Base-by-base conservation (phyloP, 1,140 invertebrate genomes). In the Oncopeltus fasciatus region DNA sequence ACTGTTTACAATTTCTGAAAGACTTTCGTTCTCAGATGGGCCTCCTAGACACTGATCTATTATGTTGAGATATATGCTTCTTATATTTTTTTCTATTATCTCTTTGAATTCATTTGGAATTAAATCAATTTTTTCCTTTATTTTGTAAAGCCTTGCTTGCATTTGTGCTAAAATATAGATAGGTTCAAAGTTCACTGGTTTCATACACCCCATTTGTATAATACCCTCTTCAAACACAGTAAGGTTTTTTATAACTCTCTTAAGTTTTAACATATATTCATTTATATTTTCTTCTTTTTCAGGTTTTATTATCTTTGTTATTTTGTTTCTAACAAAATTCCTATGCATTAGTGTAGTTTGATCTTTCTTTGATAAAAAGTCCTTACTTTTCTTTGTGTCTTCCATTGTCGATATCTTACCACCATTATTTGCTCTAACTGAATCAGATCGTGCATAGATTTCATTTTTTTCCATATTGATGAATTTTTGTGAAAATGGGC, bases 141-240 rank as follows among this genome's bases (percentile, higher is more conserved):
- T 16, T 53, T 53, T 53, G 12, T 53, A 53, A 2, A 53, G 14
- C 24, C 24, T 53, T 24, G 21, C 49, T 24, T 53, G 49, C 18
- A 53, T 53, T 53, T 53, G 49, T 1, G 49, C 49, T 27, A 53
- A 53, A 26, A 53, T 24, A 27, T 53, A 53, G 16, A 53, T 53
- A 9, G 49, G 21, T 2, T 53, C 49, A 18, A 53, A 53, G 1
- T 2, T 2, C 2, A 53, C 24, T 53, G 18, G 49, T 24, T 53
- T 26, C 49, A 27, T 53, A 2, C n/a, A 24, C 2, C 49, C 49
- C 12, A 53, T 11, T 14, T 53, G 26, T 14, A 53, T 4, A 18
- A 26, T 53, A 0, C 49, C 49, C 26, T 53, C 49, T 53, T 53
- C 49, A 26, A 53, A 24, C 12, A 26, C 2, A 24, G 49, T 53